Percentiles rank a stretch among this genome's conserved stretches.
phyloP scores from a whole-genome alignment of 2,888 invertebrate genomes.

The Cephonodes hylas region DNA sequence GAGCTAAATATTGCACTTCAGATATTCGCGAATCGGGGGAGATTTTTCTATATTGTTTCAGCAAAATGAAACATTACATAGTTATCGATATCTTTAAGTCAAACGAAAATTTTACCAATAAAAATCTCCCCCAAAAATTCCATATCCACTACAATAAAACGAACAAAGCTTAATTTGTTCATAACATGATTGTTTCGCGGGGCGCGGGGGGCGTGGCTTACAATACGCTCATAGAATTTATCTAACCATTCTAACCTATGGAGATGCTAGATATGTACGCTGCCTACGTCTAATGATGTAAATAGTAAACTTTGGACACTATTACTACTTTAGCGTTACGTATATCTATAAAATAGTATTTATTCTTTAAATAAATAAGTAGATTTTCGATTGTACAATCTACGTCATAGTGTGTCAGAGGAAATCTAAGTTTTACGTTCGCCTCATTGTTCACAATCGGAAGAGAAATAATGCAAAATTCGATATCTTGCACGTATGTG shows the following conservation, averaged over 20 bases:
- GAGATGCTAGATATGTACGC: neutral
- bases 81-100: too few relatives aligned
- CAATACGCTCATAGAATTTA: neutral
- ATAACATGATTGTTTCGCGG: neutral
- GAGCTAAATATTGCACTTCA: conserved; percentile 65
- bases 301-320: conserved; percentile 1
- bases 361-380: conserved; percentile 3
- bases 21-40: conserved; percentile 24
- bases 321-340: conserved; percentile 3
- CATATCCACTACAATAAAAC: neutral
- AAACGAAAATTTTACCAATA: neutral
- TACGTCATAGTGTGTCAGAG: conserved; percentile 9
- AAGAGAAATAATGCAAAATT: too few relatives aligned
- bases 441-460: neutral
- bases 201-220: neutral
- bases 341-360: neutral
- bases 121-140: neutral
- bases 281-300: neutral
- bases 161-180: conserved; percentile 3
- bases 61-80: too few relatives aligned
- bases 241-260: neutral
- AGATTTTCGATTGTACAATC: neutral
- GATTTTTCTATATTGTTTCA: neutral
- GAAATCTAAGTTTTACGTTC: conserved; percentile 1
- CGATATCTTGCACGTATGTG: neutral